phyloP scores from a whole-genome alignment of 2,113 vertebrate genomes.

The Megaleporinus macrocephalus region DNA sequence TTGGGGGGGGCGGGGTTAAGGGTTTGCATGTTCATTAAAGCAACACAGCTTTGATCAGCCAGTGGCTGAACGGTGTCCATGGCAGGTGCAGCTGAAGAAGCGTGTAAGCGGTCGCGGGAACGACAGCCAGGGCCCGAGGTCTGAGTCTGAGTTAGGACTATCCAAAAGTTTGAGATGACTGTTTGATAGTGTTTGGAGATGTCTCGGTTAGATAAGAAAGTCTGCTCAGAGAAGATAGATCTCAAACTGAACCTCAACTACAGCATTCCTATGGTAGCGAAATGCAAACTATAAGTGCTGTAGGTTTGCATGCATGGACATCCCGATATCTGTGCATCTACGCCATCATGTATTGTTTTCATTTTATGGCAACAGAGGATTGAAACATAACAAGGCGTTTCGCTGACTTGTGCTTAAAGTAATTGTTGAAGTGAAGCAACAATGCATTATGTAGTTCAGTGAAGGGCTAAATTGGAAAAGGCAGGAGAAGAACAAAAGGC shows the following conservation, averaged over 20 bases:
- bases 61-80: conserved; percentile 10
- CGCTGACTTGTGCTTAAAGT: neutral
- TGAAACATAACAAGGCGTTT: conserved; percentile 6
- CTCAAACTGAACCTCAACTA: too few relatives aligned
- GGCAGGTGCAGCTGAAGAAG: conserved; percentile 23
- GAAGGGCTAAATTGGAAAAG: conserved; percentile 42
- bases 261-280: neutral
- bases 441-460: conserved; percentile 37
- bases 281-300: neutral
- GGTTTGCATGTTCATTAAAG: conserved; percentile 46
- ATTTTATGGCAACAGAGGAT: conserved; percentile 12
- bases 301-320: neutral
- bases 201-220: neutral
- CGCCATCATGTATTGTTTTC: neutral
- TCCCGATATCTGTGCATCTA: neutral
- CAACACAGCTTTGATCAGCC: conserved; percentile 36
- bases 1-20: conserved; percentile 18
- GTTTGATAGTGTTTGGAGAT: neutral
- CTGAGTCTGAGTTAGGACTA: neutral
- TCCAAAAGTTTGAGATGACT: neutral
- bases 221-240: too few relatives aligned
- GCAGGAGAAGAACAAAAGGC: conserved; percentile 25
- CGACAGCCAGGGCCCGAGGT: neutral
- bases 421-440: conserved; percentile 19
- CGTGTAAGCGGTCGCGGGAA: neutral